A percentile compares a stretch with the other conserved stretches of the same genome.
phyloP scores from a whole-genome alignment of 1,140 invertebrate species.

The Glossosoma conforme region DNA sequence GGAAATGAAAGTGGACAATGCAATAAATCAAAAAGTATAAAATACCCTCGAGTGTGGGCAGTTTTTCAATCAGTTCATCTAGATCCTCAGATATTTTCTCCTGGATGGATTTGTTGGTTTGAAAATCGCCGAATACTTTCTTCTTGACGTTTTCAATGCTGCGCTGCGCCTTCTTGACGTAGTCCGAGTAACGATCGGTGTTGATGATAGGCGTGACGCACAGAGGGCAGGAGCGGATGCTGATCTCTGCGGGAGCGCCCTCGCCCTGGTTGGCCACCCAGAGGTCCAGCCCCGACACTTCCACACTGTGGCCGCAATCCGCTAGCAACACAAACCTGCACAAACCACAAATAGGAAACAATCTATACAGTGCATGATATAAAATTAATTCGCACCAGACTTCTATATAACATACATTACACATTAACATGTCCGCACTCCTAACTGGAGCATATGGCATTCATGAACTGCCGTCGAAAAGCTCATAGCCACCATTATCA shows the following conservation, averaged over 20 bases:
- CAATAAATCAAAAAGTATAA: too few relatives aligned
- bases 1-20: too few relatives aligned
- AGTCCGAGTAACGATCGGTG: conserved; percentile 13
- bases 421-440: too few relatives aligned
- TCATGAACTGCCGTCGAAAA: too few relatives aligned
- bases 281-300: conserved; percentile 15
- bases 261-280: conserved; percentile 1
- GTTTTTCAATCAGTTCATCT: too few relatives aligned
- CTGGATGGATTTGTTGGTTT: too few relatives aligned
- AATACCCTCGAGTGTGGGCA: too few relatives aligned
- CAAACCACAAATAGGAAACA: background rate
- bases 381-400: background rate
- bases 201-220: conserved; percentile 18
- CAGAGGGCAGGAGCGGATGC: conserved; percentile 9
- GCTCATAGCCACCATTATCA: too few relatives aligned
- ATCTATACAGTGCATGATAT: background rate
- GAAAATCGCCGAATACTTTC: conserved; percentile 4
- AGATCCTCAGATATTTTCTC: too few relatives aligned
- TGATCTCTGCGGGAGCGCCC: conserved; percentile 1
- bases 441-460: too few relatives aligned
- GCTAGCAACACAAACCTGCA: conserved; percentile 18
- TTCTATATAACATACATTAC: too few relatives aligned
- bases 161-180: background rate
- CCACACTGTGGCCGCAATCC: conserved; percentile 17
- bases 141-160: conserved; percentile 1